Evolutionary conservation across 1,140 invertebrate species (phyloP).

Genomic region (Drosophila lacteicornis): DNA sequence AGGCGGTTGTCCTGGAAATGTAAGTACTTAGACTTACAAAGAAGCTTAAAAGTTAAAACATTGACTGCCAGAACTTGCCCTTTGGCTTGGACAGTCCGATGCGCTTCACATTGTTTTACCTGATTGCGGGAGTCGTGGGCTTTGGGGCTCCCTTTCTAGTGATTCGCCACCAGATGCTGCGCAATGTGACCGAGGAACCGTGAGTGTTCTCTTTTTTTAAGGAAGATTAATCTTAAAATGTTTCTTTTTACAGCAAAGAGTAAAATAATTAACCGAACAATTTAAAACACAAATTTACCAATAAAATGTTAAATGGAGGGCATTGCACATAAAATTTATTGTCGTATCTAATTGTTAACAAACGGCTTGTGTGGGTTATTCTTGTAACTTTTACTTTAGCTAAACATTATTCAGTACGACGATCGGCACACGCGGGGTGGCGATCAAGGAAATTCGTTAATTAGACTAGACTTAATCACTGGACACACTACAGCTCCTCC

Average conservation of each 20-base stretch:
- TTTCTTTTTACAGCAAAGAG: slow-evolving; percentile 15
- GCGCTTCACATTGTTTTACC: slow-evolving; percentile 58
- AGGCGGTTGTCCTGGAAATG: slow-evolving; percentile 55
- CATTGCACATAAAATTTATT: slow-evolving; percentile 70
- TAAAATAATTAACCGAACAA: background rate
- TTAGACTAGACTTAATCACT: slow-evolving; percentile 23
- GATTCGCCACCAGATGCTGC: slow-evolving; percentile 65
- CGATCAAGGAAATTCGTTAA: slow-evolving; percentile 66
- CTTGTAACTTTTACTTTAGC: slow-evolving; percentile 10
- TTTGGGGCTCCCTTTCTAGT: slow-evolving; percentile 65
- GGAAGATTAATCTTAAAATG: background rate
- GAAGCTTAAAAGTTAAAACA: background rate
- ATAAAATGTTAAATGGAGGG: slow-evolving; percentile 37
- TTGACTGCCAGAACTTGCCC: slow-evolving; percentile 53
- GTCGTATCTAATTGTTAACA: slow-evolving; percentile 49
- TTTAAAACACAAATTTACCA: background rate
- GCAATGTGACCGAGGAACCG: slow-evolving; percentile 37
- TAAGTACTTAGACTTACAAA: slow-evolving; percentile 13
- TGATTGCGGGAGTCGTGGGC: slow-evolving; percentile 41
- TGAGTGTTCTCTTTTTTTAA: slow-evolving; percentile 6
- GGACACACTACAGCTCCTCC: slow-evolving; percentile 68
- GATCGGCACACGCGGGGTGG: slow-evolving; percentile 39
- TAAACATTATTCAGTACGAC: slow-evolving; percentile 45
- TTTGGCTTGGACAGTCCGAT: slow-evolving; percentile 55
- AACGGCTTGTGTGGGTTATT: slow-evolving; percentile 19